These are phyloP conservation scores for Phenganax marumi DNA, from an alignment of 92 coral and sea anemone genomes.

Conservation along the genomic window DNA sequence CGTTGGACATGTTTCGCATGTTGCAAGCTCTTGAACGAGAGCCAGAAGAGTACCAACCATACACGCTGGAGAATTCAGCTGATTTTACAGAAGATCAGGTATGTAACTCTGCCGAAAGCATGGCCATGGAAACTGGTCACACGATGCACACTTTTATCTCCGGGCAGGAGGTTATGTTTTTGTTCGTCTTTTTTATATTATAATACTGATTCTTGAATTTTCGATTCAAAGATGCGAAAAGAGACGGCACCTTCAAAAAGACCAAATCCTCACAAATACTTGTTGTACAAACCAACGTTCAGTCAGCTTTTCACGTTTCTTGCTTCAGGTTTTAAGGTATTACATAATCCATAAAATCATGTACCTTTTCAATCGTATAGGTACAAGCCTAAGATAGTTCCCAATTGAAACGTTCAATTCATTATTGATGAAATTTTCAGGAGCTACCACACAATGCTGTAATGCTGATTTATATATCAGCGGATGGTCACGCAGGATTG, in stretches of 20 bases:
- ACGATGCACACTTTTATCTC: neutral
- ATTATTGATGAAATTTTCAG: constrained; percentile 37
- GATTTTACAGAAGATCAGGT: constrained; percentile 49
- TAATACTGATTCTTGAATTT: neutral
- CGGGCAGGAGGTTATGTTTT: neutral
- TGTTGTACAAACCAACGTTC: constrained; percentile 86
- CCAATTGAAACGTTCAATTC: neutral
- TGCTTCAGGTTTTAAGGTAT: constrained; percentile 92
- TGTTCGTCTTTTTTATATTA: neutral
- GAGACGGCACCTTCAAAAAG: constrained; percentile 56
- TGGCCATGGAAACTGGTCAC: neutral
- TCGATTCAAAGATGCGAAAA: constrained; percentile 40
- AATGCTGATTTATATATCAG: constrained; percentile 83
- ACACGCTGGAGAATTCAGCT: constrained; percentile 69
- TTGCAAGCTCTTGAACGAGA: constrained; percentile 92
- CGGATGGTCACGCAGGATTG: constrained; percentile 50
- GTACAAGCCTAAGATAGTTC: neutral
- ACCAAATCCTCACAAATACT: constrained; percentile 94
- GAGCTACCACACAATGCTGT: constrained; percentile 89
- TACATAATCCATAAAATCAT: neutral
- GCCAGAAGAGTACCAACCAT: constrained; percentile 79
- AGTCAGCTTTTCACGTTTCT: constrained; percentile 86
- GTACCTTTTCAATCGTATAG: neutral
- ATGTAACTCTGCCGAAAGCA: neutral
- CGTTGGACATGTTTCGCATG: constrained; percentile 99